phyloP scores from a whole-genome alignment of 2,888 invertebrate species.

The Ferdinandea cuprea region DNA sequence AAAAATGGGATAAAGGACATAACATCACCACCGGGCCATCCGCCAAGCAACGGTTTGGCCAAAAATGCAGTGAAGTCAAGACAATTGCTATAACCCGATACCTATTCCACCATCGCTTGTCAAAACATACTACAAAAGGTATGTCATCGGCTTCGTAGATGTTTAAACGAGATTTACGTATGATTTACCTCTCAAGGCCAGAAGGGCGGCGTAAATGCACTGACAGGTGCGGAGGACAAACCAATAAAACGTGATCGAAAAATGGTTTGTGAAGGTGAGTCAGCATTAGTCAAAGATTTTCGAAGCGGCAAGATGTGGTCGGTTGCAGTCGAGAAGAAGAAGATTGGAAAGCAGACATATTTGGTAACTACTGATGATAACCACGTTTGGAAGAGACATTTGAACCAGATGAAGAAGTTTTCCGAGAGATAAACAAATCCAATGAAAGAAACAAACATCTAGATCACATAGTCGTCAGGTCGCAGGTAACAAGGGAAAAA shows the following conservation, averaged over 20 bases:
- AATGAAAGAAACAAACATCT: neutral
- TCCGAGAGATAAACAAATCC: neutral
- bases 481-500: neutral
- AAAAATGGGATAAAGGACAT: constrained; percentile 15
- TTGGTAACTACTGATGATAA: constrained; percentile 5
- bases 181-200: constrained; percentile 1
- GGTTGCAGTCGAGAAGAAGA: neutral
- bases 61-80: constrained; percentile 9
- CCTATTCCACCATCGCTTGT: constrained; percentile 8
- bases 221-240: neutral
- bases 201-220: neutral
- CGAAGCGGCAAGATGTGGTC: constrained; percentile 1
- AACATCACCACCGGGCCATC: constrained; percentile 17
- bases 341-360: constrained; percentile 12
- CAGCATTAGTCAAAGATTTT: constrained; percentile 21
- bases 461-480: constrained; percentile 1
- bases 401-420: constrained; percentile 2
- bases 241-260: neutral
- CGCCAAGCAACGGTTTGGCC: constrained; percentile 22
- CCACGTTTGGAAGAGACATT: neutral
- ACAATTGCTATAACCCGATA: constrained; percentile 10
- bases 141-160: neutral
- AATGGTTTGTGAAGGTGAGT: constrained; percentile 4
- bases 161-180: neutral
- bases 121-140: constrained; percentile 10